Conservation (phyloP, 1,140 invertebrate species). For the Trichonephila clavipes region DNA sequence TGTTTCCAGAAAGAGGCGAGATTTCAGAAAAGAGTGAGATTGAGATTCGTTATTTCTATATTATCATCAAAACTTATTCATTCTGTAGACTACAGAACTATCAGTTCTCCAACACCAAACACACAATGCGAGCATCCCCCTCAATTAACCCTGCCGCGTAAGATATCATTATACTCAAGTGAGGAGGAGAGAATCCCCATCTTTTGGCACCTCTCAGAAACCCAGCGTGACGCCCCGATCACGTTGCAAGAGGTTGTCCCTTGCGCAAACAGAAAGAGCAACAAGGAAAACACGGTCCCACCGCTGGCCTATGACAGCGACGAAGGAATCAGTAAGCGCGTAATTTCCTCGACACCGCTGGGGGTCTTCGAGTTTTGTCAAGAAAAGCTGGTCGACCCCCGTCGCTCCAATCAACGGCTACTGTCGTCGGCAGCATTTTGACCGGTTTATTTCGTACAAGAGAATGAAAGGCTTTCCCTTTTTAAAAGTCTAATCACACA, state of each 20-base stretch:
- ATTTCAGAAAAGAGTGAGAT: too few relatives aligned
- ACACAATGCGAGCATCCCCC: neutral
- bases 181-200: neutral
- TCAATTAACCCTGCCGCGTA: slow-evolving; percentile 38
- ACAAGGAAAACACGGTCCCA: slow-evolving; percentile 47
- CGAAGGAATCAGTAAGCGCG: slow-evolving; percentile 56
- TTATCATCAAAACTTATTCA: too few relatives aligned
- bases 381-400: slow-evolving; percentile 62
- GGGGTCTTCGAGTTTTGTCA: slow-evolving; percentile 67
- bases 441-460: slow-evolving; percentile 48
- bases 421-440: slow-evolving; percentile 31
- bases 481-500: slow-evolving; percentile 58
- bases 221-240: slow-evolving; percentile 31
- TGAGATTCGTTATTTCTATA: too few relatives aligned
- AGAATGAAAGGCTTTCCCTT: neutral
- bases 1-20: too few relatives aligned
- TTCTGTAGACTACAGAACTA: too few relatives aligned
- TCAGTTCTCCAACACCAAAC: neutral
- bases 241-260: slow-evolving; percentile 24
- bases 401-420: slow-evolving; percentile 54
- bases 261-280: slow-evolving; percentile 33
- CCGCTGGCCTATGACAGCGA: slow-evolving; percentile 60
- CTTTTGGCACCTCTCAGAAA: slow-evolving; percentile 28
- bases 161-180: slow-evolving; percentile 21
- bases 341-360: slow-evolving; percentile 43